Evolutionary conservation across 2,113 vertebrate species (phyloP), one percentile per base, ranked within the genome.

Genomic region (Epinephelus cyanopodus): DNA sequence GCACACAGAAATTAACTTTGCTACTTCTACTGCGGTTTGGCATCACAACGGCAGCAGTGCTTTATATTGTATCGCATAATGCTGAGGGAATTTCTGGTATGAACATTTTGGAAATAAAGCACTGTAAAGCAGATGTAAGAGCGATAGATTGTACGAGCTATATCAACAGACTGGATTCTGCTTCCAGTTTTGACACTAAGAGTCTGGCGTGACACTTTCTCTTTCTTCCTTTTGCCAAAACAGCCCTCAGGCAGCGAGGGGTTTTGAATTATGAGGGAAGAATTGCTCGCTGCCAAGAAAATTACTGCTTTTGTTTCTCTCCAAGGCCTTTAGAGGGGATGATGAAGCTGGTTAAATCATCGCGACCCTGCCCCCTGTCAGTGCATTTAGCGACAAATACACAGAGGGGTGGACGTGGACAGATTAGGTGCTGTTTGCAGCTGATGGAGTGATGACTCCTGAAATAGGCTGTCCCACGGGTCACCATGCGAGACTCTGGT

Each of bases 381-480:
- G 67, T 29, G 52, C 21, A 37, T 80, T 82, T 61, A 57, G 74
- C 21, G 4, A 45, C 76, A 48, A 47, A 68, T 69, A 66, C 52
- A 27, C 72, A 14, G 23, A 58, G n/a, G 42, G 74, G 42, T 33
- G n/a, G 67, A 62, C 2, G 2, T 37, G 48, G 72, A 68, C 67
- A 33, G 66, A 79, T 2, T 2, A 27, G 63, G 25, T 54, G 67
- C 27, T 61, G 69, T 74, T 33, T 37, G 75, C 68, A 53, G 74
- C 68, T 56, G 70, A 83, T 54, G 25, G 86, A 88, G 79, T 74
- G 85, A 82, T 25, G 61, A 37, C 69, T 87, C 72, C 87, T 75
- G 52, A 83, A 92, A 92, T 80, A 79, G 79, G 29, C 54, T 21
- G 53, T 84, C 87, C 83, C 88, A 18, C 0, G 53, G 67, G 77